Evolutionary conservation across 2,888 invertebrate genomes (phyloP).

Genomic region (Drosophila sordidula): DNA sequence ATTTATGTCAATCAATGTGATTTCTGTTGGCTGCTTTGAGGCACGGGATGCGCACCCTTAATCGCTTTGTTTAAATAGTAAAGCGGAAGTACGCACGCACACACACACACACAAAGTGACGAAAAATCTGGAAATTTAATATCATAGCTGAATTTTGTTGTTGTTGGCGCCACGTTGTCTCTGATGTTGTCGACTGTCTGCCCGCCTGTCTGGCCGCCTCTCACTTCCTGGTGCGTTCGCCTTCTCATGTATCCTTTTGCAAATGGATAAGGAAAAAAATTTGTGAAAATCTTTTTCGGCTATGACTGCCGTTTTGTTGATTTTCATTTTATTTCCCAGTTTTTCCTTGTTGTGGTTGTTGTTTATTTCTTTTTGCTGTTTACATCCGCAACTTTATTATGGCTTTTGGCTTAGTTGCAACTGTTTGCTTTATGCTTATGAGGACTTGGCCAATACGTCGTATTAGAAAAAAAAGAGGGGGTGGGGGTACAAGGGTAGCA

Average conservation of each 20-base stretch:
- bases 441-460: constrained; percentile 68
- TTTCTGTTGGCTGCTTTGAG: constrained; percentile 54
- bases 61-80: constrained; percentile 81
- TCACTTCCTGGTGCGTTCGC: constrained; percentile 25
- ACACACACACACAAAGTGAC: constrained; percentile 8
- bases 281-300: constrained; percentile 61
- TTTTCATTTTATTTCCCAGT: constrained; percentile 74
- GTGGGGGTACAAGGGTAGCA: constrained; percentile 29
- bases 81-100: constrained; percentile 19
- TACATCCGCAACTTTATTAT: constrained; percentile 81
- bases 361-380: constrained; percentile 71
- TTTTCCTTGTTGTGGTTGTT: constrained; percentile 30
- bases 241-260: constrained; percentile 53
- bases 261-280: constrained; percentile 24
- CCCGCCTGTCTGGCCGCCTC: constrained; percentile 48
- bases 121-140: constrained; percentile 79
- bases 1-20: constrained; percentile 84
- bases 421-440: constrained; percentile 77
- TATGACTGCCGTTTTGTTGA: constrained; percentile 60
- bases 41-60: constrained; percentile 65
- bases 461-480: constrained; percentile 47
- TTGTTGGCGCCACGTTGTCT: constrained; percentile 65
- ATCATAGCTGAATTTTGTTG: constrained; percentile 45
- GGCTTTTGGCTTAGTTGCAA: constrained; percentile 79
- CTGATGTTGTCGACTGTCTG: constrained; percentile 52